Base-by-base conservation (phyloP, 2,888 invertebrate genomes). In the Busseola fusca region DNA sequence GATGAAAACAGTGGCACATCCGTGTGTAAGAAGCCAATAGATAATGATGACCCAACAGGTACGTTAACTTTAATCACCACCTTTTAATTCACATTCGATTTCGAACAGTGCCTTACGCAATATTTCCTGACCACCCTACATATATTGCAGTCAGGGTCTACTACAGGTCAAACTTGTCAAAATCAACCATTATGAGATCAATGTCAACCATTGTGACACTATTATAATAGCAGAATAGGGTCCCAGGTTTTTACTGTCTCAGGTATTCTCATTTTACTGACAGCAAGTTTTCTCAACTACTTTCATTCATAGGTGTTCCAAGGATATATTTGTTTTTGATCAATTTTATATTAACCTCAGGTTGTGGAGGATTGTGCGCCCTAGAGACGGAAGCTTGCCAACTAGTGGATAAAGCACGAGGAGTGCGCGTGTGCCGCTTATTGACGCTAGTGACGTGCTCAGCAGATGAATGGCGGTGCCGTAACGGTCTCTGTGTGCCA, bases 401-500 rank as follows among this genome's bases (percentile, higher is more conserved):
- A 84, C 89, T 96, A 58, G 93, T 97, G 60, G 96, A 97, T 84
- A 93, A 92, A 69, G 89, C 93, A 10, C 91, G 93, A 10, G 93
- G 93, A 10, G 95, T 97, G 12, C 96, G 95, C n/a, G 94, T 95
- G 1, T 97, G 96, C 86, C 96, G 97, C 58, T 96, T 96, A 83
- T 89, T 97, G 81, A 96, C 96, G 74, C 93, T 96, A 69, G 95
- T 96, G 67, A 93, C 96, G 60, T 98, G 97, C 86, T 94, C 96
- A 25, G 91, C 96, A 42, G 95, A 96, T 72, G 97, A 97, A 86
- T 97, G 97, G 96, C 97, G 96, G 69, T 98, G 98, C 88, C 96
- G 96, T n/a, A 97, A 97, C 86, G 96, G 96, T 27, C 95, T 97
- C 72, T 98, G 98, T 87, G 97, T 98, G 63, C 95, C 96, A 1